These are phyloP conservation scores for Ips typographus DNA, from an alignment of 1,140 invertebrate genomes.

Conservation along the genomic window DNA sequence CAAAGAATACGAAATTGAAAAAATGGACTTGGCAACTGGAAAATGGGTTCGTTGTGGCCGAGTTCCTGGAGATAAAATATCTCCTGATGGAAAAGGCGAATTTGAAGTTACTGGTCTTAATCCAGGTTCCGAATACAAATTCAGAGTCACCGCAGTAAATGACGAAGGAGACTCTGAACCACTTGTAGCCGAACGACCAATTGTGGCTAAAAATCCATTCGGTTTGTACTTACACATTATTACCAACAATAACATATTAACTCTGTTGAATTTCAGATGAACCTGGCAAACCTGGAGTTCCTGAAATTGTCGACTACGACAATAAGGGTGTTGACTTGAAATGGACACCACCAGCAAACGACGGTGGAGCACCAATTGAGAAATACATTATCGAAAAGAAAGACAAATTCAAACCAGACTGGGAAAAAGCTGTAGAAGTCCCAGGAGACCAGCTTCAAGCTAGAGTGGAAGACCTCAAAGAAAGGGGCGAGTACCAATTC, in stretches of 20 bases:
- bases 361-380: slow-evolving; percentile 93
- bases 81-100: slow-evolving; percentile 60
- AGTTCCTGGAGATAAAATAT: slow-evolving; percentile 70
- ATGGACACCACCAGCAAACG: slow-evolving; percentile 88
- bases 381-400: slow-evolving; percentile 99
- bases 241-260: background rate
- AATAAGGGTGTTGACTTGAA: slow-evolving; percentile 91
- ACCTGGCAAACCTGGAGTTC: slow-evolving; percentile 84
- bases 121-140: slow-evolving; percentile 92
- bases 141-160: slow-evolving; percentile 93
- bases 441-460: slow-evolving; percentile 75
- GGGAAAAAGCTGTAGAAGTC: slow-evolving; percentile 78
- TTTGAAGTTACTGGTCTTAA: slow-evolving; percentile 89
- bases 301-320: slow-evolving; percentile 89
- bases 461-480: slow-evolving; percentile 83
- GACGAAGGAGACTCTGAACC: slow-evolving; percentile 96
- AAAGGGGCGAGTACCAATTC: slow-evolving; percentile 94
- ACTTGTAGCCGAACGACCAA: slow-evolving; percentile 77
- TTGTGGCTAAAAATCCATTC: slow-evolving; percentile 95
- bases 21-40: slow-evolving; percentile 86
- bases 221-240: slow-evolving; percentile 60
- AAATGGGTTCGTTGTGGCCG: slow-evolving; percentile 87
- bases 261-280: slow-evolving; percentile 59
- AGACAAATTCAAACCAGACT: slow-evolving; percentile 76
- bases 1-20: slow-evolving; percentile 93